Evolutionary conservation across 1,140 invertebrate genomes (phyloP), one percentile per base, ranked within the genome.

Genomic region (Helicoverpa armigera): DNA sequence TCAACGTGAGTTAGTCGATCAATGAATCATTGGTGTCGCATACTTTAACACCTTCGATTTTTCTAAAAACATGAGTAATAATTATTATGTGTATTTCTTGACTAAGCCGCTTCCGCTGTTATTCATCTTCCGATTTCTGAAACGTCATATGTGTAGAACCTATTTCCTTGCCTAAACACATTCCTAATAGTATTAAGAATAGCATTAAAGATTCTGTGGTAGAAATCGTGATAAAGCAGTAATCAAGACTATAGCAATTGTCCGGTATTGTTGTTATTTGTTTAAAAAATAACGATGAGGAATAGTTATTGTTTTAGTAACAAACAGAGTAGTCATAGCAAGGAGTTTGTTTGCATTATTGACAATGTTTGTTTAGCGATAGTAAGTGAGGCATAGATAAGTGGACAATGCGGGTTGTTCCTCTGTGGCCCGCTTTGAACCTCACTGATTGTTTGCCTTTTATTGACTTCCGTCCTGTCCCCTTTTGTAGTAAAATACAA

Each of bases 51-150:
- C 60, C 23, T 77, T 67, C 60, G 31, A n/a, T 77, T 77, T 65
- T 77, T n/a, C 51, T 53, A 77, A 53, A 77, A 77, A 54, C 16
- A 61, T 77, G 75, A 77, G 61, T 77, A 77, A 77, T 63, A 67
- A 35, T 60, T 14, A 61, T 31, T 50, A 61, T 54, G 35, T 43
- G 35, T 43, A 43, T 48, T 50, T 50, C 29, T 60, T 75, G 73
- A 75, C n/a, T 60, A 75, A 56, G 29, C 53, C 43, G 18, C 70
- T 73, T 73, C 53, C 70, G 18, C 48, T n/a, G 50, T 54, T 29
- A 72, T 31, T 54, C 50, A 72, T 72, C 50, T 54, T 31, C 23
- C 10, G 13, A 58, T 43, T 58, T 29, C 14, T 7, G 11, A 16
- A 43, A 73, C 56, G 18, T 43, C 35, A 43, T 43, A 23, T 23